Base-by-base conservation (phyloP, 1,140 invertebrate genomes). In the Reticulitermes speratus region DNA sequence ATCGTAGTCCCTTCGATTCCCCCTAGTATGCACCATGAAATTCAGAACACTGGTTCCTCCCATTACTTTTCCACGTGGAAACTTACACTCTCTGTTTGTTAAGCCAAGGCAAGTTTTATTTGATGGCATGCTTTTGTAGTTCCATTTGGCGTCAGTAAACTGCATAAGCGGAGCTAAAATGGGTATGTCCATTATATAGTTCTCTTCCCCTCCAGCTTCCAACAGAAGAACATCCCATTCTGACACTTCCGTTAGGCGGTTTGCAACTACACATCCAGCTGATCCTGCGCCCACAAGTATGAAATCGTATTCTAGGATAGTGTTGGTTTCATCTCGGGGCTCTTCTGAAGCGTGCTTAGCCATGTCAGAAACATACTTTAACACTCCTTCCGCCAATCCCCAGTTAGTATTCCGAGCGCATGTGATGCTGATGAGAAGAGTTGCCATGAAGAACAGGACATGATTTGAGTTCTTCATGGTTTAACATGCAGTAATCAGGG, bases 181-280 rank as follows among this genome's bases (percentile, higher is more conserved):
- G 0, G 95, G 95, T 14, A 96, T 91, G 88, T 95, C 94, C 95
- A 96, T 95, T 23, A 95, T 86, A 3, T 93, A 91, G 85, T 91
- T 93, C 87, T 93, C 92, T 11, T 89, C 88, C 8, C 85, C n/a
- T 11, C 88, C 88, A 25, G 87, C 85, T 55, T 86, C 85, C 48
- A 86, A 6, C 11, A 86, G 83, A 21, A 86, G 83, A 25, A 86
- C 86, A 7, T 86, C 85, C 75, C 75, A 86, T 0, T 86, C 0
- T n/a, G 44, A 44, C 23, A 86, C 90, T 88, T 99, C 98, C 0
- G 96, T 96, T 44, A 99, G 91, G 21, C 98, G 94, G 89, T 94
- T 98, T 0, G 98, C 97, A 1, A 99, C 93, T 9, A 99, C 98
- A 0, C 97, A 96, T 0, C 98, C 97, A 0, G 97, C 97, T 0